phyloP scores from a whole-genome alignment of 2,113 vertebrate species.

The Vulpes ferrilata region DNA sequence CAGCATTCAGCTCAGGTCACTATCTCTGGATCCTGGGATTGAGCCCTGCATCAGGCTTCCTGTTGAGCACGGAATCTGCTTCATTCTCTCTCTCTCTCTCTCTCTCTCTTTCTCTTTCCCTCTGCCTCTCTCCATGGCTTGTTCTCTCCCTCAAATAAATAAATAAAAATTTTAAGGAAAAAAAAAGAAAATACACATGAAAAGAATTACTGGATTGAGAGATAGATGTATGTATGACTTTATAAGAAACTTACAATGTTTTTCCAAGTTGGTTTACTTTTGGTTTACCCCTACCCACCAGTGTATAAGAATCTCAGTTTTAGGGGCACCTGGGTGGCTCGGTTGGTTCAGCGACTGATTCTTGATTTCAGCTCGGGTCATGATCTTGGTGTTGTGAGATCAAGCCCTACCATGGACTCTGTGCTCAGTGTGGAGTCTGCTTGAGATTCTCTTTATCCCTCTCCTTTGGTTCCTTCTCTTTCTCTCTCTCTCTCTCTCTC shows the following conservation, averaged over 20 bases:
- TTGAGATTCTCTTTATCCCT: not conserved
- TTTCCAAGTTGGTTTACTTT: not conserved
- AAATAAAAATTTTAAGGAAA: too few species aligned
- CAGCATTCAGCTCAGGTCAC: too few species aligned
- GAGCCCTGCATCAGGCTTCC: too few species aligned
- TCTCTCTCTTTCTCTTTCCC: too few species aligned
- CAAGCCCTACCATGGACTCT: not conserved
- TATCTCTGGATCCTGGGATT: too few species aligned
- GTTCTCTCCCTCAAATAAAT: too few species aligned
- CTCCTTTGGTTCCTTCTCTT: not conserved
- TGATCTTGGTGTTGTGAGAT: not conserved
- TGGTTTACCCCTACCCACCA: not conserved
- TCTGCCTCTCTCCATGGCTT: too few species aligned
- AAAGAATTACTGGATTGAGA: not conserved
- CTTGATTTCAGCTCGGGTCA: not conserved
- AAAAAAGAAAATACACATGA: not conserved
- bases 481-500: not conserved
- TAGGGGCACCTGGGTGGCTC: not conserved
- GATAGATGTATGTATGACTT: not conserved
- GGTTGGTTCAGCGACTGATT: not conserved
- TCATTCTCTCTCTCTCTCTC: too few species aligned
- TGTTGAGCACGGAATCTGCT: too few species aligned
- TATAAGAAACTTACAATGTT: not conserved
- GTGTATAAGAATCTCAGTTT: not conserved
- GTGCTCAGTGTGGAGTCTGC: not conserved